These are phyloP conservation scores for Gymnosoma rotundatum DNA, from an alignment of 2,888 invertebrate genomes.

Conservation along the genomic window DNA sequence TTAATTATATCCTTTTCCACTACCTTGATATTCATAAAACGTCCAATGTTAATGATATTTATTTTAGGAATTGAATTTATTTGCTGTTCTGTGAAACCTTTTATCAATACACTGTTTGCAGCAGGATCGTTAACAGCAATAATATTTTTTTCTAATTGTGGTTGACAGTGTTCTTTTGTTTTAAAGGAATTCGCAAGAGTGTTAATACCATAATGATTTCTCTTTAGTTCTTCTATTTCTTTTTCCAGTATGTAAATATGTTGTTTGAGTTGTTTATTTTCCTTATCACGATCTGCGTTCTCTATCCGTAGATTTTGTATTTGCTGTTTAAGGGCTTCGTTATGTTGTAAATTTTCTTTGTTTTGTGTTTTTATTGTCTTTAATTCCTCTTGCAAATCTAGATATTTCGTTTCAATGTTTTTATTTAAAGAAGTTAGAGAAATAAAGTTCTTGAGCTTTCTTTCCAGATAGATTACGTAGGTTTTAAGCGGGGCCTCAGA, in stretches of 20 bases:
- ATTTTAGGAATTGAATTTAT: conserved; percentile 18
- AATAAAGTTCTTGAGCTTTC: not conserved
- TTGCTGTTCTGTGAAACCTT: conserved; percentile 34
- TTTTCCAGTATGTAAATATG: not conserved
- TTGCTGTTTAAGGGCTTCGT: not conserved
- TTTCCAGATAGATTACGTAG: conserved; percentile 27
- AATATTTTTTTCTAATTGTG: not conserved
- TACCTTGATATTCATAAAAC: conserved; percentile 36
- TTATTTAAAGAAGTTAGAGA: not conserved
- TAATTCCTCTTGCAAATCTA: conserved; percentile 26
- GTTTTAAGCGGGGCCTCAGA: not conserved
- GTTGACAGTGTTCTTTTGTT: not conserved
- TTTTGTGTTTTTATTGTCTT: conserved; percentile 1
- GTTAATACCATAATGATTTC: not conserved
- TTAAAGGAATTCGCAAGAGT: not conserved
- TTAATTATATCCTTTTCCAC: conserved; percentile 33
- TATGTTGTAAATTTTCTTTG: not conserved
- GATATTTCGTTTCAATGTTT: not conserved
- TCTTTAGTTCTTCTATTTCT: not conserved
- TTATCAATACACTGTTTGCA: conserved; percentile 55
- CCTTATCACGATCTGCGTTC: not conserved
- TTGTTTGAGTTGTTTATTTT: conserved; percentile 28
- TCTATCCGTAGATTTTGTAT: not conserved
- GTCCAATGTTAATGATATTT: conserved; percentile 31
- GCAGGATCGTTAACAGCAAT: conserved; percentile 6